Evolutionary conservation across 2,113 vertebrate species (phyloP).

Genomic region (Lophius piscatorius): DNA sequence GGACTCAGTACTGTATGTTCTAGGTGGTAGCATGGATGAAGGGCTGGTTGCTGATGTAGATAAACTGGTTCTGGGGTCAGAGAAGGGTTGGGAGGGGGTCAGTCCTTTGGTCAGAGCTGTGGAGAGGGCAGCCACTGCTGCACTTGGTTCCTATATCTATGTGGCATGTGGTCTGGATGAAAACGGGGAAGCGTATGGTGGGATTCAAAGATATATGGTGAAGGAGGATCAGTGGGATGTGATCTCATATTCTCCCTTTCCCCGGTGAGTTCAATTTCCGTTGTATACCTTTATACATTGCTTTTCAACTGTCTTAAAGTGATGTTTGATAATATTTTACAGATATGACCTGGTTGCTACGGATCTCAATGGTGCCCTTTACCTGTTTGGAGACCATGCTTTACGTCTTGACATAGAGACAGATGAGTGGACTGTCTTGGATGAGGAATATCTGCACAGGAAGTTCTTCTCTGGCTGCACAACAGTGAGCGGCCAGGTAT

Average conservation of each 20-base stretch:
- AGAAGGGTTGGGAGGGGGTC: constrained; percentile 78
- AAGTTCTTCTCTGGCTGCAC: constrained; percentile 89
- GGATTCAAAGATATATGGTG: constrained; percentile 83
- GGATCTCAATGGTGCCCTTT: constrained; percentile 85
- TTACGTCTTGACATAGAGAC: constrained; percentile 86
- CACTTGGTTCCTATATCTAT: constrained; percentile 79
- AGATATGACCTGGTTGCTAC: constrained; percentile 90
- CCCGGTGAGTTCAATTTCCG: constrained; percentile 76
- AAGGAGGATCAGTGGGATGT: constrained; percentile 85
- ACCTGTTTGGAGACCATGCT: constrained; percentile 86
- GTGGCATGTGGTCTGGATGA: constrained; percentile 90
- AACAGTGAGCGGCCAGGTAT: constrained; percentile 83
- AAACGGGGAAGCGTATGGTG: constrained; percentile 85
- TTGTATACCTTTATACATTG: background rate
- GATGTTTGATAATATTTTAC: background rate
- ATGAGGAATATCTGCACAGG: constrained; percentile 80
- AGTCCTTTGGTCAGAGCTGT: constrained; percentile 84
- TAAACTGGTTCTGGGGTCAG: constrained; percentile 74
- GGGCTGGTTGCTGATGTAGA: constrained; percentile 83
- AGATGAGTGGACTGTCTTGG: constrained; percentile 84
- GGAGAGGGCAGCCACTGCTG: constrained; percentile 81
- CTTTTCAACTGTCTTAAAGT: background rate
- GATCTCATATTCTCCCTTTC: constrained; percentile 85
- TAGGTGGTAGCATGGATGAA: constrained; percentile 86
- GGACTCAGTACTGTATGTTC: constrained; percentile 80